phyloP scores from a whole-genome alignment of 2,888 invertebrate species.

The Aphidius colemani region DNA sequence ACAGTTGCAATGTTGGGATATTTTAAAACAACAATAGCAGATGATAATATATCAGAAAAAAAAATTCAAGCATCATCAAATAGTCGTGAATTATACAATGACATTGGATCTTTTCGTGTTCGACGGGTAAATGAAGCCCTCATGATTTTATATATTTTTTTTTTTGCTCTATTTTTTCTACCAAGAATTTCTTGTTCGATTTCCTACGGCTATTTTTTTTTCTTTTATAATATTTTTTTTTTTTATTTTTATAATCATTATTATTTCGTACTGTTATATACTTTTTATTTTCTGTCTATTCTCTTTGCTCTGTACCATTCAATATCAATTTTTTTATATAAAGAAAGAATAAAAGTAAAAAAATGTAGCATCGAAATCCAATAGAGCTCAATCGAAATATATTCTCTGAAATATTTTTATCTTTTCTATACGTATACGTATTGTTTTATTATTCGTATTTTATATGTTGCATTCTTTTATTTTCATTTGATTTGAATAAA shows the following conservation, averaged over 20 bases:
- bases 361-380: not conserved
- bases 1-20: slow-evolving; percentile 44
- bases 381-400: too few relatives aligned
- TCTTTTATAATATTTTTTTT: slow-evolving; percentile 2
- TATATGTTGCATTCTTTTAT: too few relatives aligned
- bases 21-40: slow-evolving; percentile 42
- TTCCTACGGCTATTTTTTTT: not conserved
- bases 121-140: slow-evolving; percentile 38
- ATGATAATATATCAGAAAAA: slow-evolving; percentile 32
- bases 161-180: not conserved
- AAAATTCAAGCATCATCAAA: slow-evolving; percentile 30
- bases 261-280: not conserved
- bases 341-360: slow-evolving; percentile 1
- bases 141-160: slow-evolving; percentile 11
- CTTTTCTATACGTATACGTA: too few relatives aligned
- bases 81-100: slow-evolving; percentile 23
- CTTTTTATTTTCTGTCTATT: too few relatives aligned
- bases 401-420: too few relatives aligned
- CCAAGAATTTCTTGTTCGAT: not conserved
- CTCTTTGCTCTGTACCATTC: too few relatives aligned
- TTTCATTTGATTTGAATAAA: too few relatives aligned
- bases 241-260: not conserved
- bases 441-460: too few relatives aligned
- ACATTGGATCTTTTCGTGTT: slow-evolving; percentile 33
- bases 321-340: not conserved